Base-by-base conservation (phyloP, 2,888 invertebrate genomes). In the Andrena bucephala region DNA sequence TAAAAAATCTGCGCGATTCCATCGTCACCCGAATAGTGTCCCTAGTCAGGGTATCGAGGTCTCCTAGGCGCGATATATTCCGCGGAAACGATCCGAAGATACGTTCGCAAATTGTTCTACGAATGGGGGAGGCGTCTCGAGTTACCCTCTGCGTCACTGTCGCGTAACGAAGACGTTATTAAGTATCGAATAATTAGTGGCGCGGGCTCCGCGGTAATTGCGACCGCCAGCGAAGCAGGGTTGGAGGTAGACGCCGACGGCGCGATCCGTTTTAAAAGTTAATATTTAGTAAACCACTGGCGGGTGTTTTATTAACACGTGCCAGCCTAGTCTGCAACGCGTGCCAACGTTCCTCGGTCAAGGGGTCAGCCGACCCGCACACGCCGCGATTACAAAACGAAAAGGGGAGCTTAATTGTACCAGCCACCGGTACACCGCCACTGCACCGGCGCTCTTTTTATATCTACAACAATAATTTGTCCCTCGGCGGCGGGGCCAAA, bases 291-390 rank as follows among this genome's bases (percentile, higher is more conserved):
- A 75, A 84, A 72, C 71, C 72, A 76, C 42, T 60, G 52, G 72
- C 60, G 69, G 69, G 54, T 86, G 86, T 85, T 88, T 85, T 83
- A 86, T 83, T 86, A 88, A 86, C 85, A 87, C 85, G 87, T 81
- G 87, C 80, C 85, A 72, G 81, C 79, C 52, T 71, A 74, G 75
- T 67, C 65, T 31, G 78, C 54, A 80, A 79, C 87, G 85, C 84
- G 88, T 88, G 88, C 88, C 88, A 87, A 79, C 86, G 85, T 77
- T 70, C 81, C 74, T 65, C 77, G 88, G 85, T 85, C 88, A 87
- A 88, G 82, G 83, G 86, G 86, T 87, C 83, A 85, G 70, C 83
- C 81, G 81, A 89, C 72, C 75, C 59, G 75, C 80, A 60, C 70
- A 48, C 70, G n/a, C 3, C 68, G 69, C 79, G 84, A 73, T 85